Base-by-base conservation (phyloP, 2,888 invertebrate species). In the Polia nebulosa region DNA sequence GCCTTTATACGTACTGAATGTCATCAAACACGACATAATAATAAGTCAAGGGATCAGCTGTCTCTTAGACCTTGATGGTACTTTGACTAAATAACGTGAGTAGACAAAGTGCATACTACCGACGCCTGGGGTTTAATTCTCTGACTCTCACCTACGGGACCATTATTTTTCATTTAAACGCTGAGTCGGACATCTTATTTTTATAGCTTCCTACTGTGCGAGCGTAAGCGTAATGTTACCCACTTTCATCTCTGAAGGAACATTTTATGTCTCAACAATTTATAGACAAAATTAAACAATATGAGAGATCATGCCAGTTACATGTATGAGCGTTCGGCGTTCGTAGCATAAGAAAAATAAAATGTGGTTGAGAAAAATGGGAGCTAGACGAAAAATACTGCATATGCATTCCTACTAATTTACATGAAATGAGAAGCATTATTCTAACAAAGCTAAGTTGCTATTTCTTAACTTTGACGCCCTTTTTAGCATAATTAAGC, bases 111-210 rank as follows among this genome's bases (percentile, higher is more conserved):
- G 72, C 65, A 72, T 59, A 53, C 34, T 72, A 51, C 59, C 32
- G 45, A 58, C 45, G 61, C 67, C 57, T 29, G 44, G 66, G 70
- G 49, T 53, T 80, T 83, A 76, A 78, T 80, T 76, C 39, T n/a
- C 64, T 44, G 45, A 55, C 59, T 70, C 56, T 64, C 78, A 76
- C 83, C 82, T 77, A 61, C 60, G 80, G 74, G 76, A 76, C 74
- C 85, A 90, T 91, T 89, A 89, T 88, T 90, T 90, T 88, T 90
- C 88, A 91, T 91, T 90, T 87, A 86, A 87, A 85, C 84, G 76
- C 76, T 80, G 83, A 85, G 82, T 84, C 80, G 6, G 72, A 82
- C 87, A 71, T 84, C 84, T 89, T 87, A 88, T 89, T 89, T 89
- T 89, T 89, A 89, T 84, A 81, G 85, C 84, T 83, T 83, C 81